Evolutionary conservation across 2,113 vertebrate species (phyloP).

Genomic region (Limnothrissa miodon): DNA sequence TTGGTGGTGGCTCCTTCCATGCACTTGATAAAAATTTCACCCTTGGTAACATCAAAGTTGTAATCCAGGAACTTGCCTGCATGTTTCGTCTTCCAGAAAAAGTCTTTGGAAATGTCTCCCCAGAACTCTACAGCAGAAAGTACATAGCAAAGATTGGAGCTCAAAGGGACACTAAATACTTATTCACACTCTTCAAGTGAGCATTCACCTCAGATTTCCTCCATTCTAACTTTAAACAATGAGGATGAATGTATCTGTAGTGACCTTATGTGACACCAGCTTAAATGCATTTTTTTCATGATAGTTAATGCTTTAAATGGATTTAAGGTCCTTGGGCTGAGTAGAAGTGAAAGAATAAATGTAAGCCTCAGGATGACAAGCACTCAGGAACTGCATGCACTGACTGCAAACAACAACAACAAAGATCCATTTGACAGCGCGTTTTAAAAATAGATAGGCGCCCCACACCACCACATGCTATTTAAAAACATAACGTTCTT

Average conservation of each 20-base stretch:
- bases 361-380: background rate
- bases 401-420: background rate
- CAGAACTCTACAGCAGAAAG: conserved; percentile 81
- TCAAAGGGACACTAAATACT: background rate
- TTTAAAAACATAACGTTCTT: background rate
- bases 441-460: background rate
- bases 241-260: background rate
- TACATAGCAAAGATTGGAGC: background rate
- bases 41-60: conserved; percentile 95
- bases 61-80: conserved; percentile 83
- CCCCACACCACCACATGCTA: background rate
- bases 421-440: background rate
- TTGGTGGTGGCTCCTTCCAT: conserved; percentile 97
- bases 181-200: background rate
- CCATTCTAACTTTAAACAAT: background rate
- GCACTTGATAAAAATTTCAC: conserved; percentile 88
- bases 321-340: background rate
- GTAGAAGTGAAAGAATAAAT: background rate
- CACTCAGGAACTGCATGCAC: background rate
- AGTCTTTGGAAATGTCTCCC: conserved; percentile 87
- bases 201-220: background rate
- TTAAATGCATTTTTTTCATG: background rate
- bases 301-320: background rate
- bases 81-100: conserved; percentile 88
- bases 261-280: background rate